Conservation (phyloP, 2,888 invertebrate genomes). For the Laspeyria flexula region DNA sequence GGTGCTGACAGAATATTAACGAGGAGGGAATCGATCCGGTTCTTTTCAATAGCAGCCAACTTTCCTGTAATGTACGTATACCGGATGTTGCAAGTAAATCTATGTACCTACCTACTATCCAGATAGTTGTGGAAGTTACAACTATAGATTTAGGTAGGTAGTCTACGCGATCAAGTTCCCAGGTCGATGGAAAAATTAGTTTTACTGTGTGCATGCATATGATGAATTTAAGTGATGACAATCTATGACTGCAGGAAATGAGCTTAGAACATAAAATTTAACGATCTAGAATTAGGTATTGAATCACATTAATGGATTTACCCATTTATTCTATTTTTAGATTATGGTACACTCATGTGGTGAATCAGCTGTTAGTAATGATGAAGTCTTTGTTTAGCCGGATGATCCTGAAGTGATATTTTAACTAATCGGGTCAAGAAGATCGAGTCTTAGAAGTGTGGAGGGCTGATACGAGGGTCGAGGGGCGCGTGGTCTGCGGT, state of each 20-base stretch:
- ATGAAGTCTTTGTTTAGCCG: neutral
- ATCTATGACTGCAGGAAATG: constrained; percentile 13
- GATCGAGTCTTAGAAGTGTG: constrained; percentile 62
- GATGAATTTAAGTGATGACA: constrained; percentile 6
- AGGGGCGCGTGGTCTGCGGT: constrained; percentile 48
- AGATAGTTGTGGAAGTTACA: constrained; percentile 29
- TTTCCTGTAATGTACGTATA: constrained; percentile 15
- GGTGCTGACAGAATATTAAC: constrained; percentile 55
- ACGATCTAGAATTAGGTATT: constrained; percentile 9
- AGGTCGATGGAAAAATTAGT: constrained; percentile 21
- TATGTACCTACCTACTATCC: constrained; percentile 10
- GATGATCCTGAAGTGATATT: constrained; percentile 40
- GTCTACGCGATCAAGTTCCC: constrained; percentile 26
- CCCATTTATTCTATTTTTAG: neutral
- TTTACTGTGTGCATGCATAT: constrained; percentile 11
- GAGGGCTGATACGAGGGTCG: constrained; percentile 57
- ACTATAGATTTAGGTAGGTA: constrained; percentile 18
- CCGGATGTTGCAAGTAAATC: constrained; percentile 35
- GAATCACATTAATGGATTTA: neutral
- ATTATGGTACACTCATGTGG: neutral
- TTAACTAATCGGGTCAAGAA: constrained; percentile 75
- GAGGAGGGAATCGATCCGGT: constrained; percentile 51
- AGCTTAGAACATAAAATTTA: constrained; percentile 10
- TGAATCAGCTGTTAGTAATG: neutral
- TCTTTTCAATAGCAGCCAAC: constrained; percentile 32